Conservation (phyloP, 2,888 invertebrate species). For the Allacma fusca region DNA sequence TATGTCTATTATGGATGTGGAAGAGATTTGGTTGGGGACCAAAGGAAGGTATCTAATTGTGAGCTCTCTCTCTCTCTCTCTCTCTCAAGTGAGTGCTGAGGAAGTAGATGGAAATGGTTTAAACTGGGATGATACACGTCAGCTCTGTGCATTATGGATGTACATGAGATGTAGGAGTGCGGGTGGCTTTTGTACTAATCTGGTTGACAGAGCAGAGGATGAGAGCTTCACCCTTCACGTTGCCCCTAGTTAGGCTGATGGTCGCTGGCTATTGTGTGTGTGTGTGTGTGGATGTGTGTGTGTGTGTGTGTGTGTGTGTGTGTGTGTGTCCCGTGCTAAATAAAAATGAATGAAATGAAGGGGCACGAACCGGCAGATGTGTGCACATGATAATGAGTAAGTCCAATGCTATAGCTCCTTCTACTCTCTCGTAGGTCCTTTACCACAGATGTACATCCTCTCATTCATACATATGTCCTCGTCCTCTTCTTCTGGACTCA, state of each 20-base stretch:
- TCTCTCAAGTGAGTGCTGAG: no score
- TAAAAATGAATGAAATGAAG: slow-evolving; percentile 35
- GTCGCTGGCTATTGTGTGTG: slow-evolving; percentile 33
- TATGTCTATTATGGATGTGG: no score
- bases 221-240: not conserved
- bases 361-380: slow-evolving; percentile 38
- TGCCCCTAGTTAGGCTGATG: not conserved
- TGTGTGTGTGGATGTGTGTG: no score
- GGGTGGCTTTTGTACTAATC: slow-evolving; percentile 23
- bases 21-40: no score
- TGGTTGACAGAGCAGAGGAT: not conserved
- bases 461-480: slow-evolving; percentile 16
- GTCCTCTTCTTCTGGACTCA: no score
- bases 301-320: no score
- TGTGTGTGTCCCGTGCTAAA: slow-evolving; percentile 33
- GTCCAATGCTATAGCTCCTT: no score
- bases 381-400: slow-evolving; percentile 27
- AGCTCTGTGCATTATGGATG: no score
- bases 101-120: not conserved
- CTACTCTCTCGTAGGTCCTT: no score
- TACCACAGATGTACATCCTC: not conserved
- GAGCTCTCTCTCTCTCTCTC: no score
- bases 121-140: no score
- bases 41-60: no score
- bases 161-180: slow-evolving; percentile 7